A percentile compares a stretch with the other conserved stretches of the same genome.
Evolutionary conservation across 2,113 vertebrate species (phyloP).

Genomic region (Lepisosteus osseus): DNA sequence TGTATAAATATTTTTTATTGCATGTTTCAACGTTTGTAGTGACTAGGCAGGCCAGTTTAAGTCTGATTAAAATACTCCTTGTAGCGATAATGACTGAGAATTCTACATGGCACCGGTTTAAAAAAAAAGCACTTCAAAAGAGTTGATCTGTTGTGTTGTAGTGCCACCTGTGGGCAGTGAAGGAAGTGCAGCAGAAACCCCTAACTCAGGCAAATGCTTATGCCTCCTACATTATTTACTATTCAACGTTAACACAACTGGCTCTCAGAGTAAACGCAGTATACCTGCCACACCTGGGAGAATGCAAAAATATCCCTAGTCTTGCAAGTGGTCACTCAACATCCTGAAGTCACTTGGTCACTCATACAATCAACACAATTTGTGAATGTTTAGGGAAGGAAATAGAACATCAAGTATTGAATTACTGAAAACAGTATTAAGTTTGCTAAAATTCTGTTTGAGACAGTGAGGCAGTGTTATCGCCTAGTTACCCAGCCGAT

Average conservation of each 20-base stretch:
- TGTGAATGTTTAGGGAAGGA: too few relatives aligned
- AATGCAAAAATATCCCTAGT: conserved; percentile 25
- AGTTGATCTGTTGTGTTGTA: conserved; percentile 29
- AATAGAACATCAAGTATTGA: conserved; percentile 20
- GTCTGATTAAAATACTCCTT: conserved; percentile 36
- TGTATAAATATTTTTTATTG: conserved; percentile 63
- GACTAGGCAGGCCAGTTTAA: conserved; percentile 47
- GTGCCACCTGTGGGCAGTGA: conserved; percentile 53
- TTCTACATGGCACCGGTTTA: conserved; percentile 46
- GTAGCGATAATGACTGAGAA: conserved; percentile 34
- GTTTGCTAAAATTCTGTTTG: too few relatives aligned
- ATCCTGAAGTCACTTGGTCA: conserved; percentile 61
- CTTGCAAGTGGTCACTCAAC: conserved; percentile 49
- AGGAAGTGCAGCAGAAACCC: conserved; percentile 42
- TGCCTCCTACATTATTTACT: conserved; percentile 2
- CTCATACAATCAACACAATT: conserved; percentile 40
- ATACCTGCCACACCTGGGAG: conserved; percentile 61
- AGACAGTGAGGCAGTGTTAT: conserved; percentile 25
- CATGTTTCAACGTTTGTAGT: conserved; percentile 59
- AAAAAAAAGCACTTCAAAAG: conserved; percentile 15
- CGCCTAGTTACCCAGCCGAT: conserved; percentile 11
- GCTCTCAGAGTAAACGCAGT: conserved; percentile 45
- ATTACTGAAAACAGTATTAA: conserved; percentile 27
- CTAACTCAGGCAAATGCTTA: conserved; percentile 17
- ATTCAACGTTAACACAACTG: conserved; percentile 30